phyloP scores from a whole-genome alignment of 2,113 vertebrate species.

The Fulica atra region DNA sequence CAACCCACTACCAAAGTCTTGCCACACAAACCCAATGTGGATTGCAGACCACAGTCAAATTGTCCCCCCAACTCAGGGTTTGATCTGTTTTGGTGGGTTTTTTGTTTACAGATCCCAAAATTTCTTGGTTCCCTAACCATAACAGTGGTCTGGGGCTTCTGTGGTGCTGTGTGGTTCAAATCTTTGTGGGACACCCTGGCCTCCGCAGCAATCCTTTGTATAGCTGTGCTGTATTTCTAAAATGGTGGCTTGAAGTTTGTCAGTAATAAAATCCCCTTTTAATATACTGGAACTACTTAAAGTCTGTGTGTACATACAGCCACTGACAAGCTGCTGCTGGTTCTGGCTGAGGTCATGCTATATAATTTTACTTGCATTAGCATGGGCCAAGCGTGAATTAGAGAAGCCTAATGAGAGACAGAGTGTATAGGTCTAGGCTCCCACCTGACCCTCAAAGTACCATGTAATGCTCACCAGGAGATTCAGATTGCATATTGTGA shows the following conservation, averaged over 20 bases:
- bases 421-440: neutral
- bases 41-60: rapidly evolving
- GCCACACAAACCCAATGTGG: neutral
- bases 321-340: neutral
- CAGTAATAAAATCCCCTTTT: neutral
- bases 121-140: neutral
- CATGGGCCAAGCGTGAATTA: neutral
- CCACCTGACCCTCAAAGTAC: neutral
- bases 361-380: neutral
- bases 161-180: neutral
- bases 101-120: neutral
- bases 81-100: too few species aligned
- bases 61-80: neutral
- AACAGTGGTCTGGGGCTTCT: neutral
- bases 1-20: neutral
- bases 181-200: neutral
- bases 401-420: neutral
- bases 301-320: neutral
- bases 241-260: neutral
- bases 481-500: neutral
- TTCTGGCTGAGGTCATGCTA: neutral
- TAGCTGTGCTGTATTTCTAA: neutral
- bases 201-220: neutral
- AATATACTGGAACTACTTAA: neutral
- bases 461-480: neutral